A percentile compares a stretch with the other conserved stretches of the same genome.
phyloP scores from a whole-genome alignment of 2,797 vertebrate genomes.

The Malurus leucopterus region DNA sequence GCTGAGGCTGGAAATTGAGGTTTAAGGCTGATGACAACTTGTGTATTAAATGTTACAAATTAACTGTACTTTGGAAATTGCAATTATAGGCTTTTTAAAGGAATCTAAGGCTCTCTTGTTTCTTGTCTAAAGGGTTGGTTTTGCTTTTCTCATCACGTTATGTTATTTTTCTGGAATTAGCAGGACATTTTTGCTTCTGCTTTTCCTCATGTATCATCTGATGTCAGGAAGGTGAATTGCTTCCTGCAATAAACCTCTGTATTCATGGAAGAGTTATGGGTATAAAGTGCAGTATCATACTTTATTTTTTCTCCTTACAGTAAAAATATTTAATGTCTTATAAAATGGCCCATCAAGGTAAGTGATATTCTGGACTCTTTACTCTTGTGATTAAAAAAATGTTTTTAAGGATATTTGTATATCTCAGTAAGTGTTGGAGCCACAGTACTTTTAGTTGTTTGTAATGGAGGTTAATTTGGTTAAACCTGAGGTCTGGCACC shows the following conservation, averaged over 20 bases:
- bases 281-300: neutral
- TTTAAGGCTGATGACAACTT: neutral
- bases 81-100: neutral
- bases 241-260: neutral
- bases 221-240: neutral
- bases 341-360: neutral
- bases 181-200: neutral
- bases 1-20: neutral
- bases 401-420: neutral
- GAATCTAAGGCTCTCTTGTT: neutral
- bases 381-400: neutral
- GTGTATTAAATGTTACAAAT: neutral
- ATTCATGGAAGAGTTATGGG: neutral
- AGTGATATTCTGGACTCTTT: neutral
- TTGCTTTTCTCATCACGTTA: neutral
- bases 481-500: neutral
- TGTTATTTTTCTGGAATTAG: slow-evolving; percentile 1
- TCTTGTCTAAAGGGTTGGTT: neutral
- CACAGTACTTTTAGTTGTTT: neutral
- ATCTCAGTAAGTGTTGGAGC: neutral
- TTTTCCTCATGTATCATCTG: neutral
- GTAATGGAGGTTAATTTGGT: neutral
- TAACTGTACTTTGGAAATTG: neutral
- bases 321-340: neutral
- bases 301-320: neutral